Percentiles rank a stretch among this genome's conserved stretches.
Evolutionary conservation across 2,888 invertebrate genomes (phyloP).

Genomic region (Dione juno): DNA sequence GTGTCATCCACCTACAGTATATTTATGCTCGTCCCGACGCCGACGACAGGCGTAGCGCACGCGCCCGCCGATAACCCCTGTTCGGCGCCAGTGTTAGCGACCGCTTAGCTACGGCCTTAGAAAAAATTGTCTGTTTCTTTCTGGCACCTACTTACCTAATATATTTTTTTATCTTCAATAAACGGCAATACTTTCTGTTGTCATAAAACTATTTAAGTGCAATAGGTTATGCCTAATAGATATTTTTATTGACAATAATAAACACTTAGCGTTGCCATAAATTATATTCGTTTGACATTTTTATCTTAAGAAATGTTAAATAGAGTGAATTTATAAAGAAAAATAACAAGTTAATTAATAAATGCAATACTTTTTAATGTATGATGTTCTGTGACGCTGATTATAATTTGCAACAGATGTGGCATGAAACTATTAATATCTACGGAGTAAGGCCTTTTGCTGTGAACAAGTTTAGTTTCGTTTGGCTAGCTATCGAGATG

Average conservation of each 20-base stretch:
- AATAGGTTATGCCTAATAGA: slow-evolving; percentile 45
- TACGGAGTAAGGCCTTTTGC: slow-evolving; percentile 32
- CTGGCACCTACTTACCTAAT: slow-evolving; percentile 30
- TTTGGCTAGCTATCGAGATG: slow-evolving; percentile 36
- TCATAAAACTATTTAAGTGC: slow-evolving; percentile 35
- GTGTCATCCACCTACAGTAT: slow-evolving; percentile 55
- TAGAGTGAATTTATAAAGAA: slow-evolving; percentile 5
- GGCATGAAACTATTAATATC: slow-evolving; percentile 24
- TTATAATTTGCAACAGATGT: slow-evolving; percentile 10
- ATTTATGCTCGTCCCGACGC: slow-evolving; percentile 65
- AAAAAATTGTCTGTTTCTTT: slow-evolving; percentile 42
- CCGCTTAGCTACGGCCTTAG: slow-evolving; percentile 50
- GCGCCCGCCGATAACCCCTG: slow-evolving; percentile 76
- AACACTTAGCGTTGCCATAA: slow-evolving; percentile 38
- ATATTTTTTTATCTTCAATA: slow-evolving; percentile 34
- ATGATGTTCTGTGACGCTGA: background rate
- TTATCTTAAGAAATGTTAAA: slow-evolving; percentile 28
- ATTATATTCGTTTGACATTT: slow-evolving; percentile 38
- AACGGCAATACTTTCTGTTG: slow-evolving; percentile 10
- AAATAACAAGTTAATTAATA: slow-evolving; percentile 25
- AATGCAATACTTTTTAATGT: slow-evolving; percentile 7
- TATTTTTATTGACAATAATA: slow-evolving; percentile 44
- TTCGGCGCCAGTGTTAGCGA: slow-evolving; percentile 68
- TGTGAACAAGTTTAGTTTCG: slow-evolving; percentile 27
- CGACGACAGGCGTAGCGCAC: slow-evolving; percentile 70